Conservation (phyloP, 2,888 invertebrate genomes). For the Ametastegia equiseti region DNA sequence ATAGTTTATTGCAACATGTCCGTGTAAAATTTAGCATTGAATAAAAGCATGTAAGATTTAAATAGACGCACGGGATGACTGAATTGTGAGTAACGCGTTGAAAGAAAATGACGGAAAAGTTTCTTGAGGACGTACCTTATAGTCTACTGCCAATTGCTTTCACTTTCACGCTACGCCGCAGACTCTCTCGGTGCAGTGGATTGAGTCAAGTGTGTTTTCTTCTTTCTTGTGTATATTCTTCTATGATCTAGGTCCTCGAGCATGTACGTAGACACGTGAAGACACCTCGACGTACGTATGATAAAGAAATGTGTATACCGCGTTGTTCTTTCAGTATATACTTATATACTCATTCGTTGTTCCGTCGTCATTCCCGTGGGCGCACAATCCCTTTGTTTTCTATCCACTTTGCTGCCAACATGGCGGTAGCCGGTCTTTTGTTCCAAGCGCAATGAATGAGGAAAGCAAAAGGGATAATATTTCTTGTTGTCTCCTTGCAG, state of each 20-base stretch:
- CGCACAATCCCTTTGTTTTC: conserved; percentile 62
- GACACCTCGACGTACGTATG: conserved; percentile 33
- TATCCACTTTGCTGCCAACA: conserved; percentile 61
- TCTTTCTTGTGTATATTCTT: background rate
- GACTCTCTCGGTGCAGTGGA: conserved; percentile 55
- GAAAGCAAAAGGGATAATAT: conserved; percentile 56
- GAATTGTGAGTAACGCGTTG: no score
- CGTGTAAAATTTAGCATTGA: no score
- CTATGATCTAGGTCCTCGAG: background rate
- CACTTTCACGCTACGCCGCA: conserved; percentile 62
- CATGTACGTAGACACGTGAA: background rate
- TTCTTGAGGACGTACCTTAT: conserved; percentile 54
- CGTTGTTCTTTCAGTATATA: background rate
- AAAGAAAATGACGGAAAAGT: conserved; percentile 52
- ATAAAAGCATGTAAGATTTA: no score
- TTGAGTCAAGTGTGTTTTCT: background rate
- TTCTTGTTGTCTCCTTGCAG: conserved; percentile 50
- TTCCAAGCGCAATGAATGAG: conserved; percentile 55
- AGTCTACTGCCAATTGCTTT: conserved; percentile 63
- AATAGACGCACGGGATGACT: background rate
- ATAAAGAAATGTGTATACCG: conserved; percentile 10
- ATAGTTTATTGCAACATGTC: no score
- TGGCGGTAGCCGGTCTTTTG: conserved; percentile 57
- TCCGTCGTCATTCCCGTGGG: conserved; percentile 54
- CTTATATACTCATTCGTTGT: conserved; percentile 9